Evolutionary conservation across 2,888 invertebrate species (phyloP).

Genomic region (Therioaphis trifolii): DNA sequence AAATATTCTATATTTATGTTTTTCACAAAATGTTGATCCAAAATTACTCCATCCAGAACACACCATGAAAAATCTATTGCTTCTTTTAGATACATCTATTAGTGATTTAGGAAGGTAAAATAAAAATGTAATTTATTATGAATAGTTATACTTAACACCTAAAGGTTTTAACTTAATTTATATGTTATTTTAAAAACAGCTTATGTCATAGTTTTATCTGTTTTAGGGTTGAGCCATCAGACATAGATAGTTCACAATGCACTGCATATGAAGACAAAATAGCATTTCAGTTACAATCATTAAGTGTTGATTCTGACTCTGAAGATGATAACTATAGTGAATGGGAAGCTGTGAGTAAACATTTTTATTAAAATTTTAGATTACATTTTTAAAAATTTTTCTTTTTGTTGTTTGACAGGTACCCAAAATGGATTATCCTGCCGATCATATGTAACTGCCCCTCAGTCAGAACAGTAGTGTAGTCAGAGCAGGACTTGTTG

Average conservation of each 20-base stretch:
- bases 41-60: constrained; percentile 66
- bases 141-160: neutral
- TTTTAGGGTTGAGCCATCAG: constrained; percentile 74
- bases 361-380: neutral
- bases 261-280: constrained; percentile 76
- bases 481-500: constrained; percentile 71
- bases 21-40: constrained; percentile 79
- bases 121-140: neutral
- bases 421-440: constrained; percentile 64
- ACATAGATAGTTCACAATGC: constrained; percentile 72
- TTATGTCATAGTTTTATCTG: neutral
- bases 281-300: constrained; percentile 72
- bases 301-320: constrained; percentile 76
- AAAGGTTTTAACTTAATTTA: neutral
- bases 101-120: constrained; percentile 80
- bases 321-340: constrained; percentile 81
- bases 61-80: constrained; percentile 79
- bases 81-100: constrained; percentile 76
- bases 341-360: constrained; percentile 79
- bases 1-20: constrained; percentile 82
- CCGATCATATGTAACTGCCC: constrained; percentile 67
- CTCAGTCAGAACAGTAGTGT: constrained; percentile 63
- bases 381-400: too few relatives aligned
- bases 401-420: constrained; percentile 46
- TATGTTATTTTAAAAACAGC: too few relatives aligned